Percentiles rank a stretch among this genome's conserved stretches.
phyloP scores from a whole-genome alignment of 2,113 vertebrate species.

The Sceloporus undulatus region DNA sequence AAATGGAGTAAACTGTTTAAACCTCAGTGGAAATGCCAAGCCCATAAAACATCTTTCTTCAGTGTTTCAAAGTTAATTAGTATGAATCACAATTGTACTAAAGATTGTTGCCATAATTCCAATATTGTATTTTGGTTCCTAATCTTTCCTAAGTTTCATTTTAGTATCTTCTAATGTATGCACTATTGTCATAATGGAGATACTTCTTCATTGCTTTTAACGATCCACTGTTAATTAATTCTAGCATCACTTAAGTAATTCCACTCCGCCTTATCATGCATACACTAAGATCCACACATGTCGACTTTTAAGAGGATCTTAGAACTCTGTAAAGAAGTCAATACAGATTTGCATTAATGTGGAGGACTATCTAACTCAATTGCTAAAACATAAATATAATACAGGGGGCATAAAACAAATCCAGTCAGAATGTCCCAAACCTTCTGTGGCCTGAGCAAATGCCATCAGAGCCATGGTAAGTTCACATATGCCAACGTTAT shows the following conservation, averaged over 20 bases:
- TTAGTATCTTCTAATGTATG: not conserved
- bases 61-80: constrained; percentile 48
- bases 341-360: not conserved
- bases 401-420: too few species aligned
- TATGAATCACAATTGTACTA: constrained; percentile 57
- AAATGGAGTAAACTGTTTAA: constrained; percentile 16
- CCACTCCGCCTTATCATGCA: not conserved
- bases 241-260: not conserved
- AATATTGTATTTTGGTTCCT: constrained; percentile 30
- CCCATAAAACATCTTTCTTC: constrained; percentile 69
- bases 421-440: too few species aligned
- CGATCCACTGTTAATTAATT: not conserved
- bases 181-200: not conserved
- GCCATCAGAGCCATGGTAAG: too few species aligned
- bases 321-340: not conserved
- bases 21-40: constrained; percentile 64
- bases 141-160: not conserved
- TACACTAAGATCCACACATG: not conserved
- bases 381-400: not conserved
- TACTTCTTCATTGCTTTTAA: constrained; percentile 5
- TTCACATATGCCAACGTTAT: too few species aligned
- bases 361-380: not conserved
- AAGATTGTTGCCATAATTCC: constrained; percentile 44
- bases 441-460: too few species aligned
- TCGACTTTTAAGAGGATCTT: not conserved